Conservation (phyloP, 2,888 invertebrate species). For the Athrips mouffetella region DNA sequence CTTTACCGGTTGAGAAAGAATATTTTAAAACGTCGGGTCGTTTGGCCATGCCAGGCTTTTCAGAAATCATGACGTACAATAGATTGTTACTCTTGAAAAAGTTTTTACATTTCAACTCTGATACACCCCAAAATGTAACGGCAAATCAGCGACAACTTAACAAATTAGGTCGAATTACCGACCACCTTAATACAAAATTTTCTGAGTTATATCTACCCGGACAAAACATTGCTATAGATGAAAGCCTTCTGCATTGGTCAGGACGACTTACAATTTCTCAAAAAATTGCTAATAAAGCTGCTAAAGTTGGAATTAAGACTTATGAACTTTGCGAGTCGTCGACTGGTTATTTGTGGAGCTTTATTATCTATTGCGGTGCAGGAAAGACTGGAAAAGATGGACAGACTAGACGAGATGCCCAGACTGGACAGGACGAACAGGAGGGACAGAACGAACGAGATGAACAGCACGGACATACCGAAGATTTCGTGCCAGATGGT, state of each 20-base stretch:
- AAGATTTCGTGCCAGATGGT: neutral
- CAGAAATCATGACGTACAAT: slow-evolving; percentile 29
- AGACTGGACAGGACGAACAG: neutral
- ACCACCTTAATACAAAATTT: slow-evolving; percentile 29
- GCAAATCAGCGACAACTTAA: slow-evolving; percentile 18
- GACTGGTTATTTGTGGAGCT: slow-evolving; percentile 30
- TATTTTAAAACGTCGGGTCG: slow-evolving; percentile 29
- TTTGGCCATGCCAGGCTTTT: slow-evolving; percentile 26
- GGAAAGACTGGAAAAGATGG: slow-evolving; percentile 12
- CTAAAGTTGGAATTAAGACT: slow-evolving; percentile 26
- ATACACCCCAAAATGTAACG: slow-evolving; percentile 10
- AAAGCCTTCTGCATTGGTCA: slow-evolving; percentile 30
- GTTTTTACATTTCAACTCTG: slow-evolving; percentile 27
- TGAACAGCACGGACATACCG: neutral
- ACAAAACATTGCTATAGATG: slow-evolving; percentile 31
- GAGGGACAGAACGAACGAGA: slow-evolving; percentile 2
- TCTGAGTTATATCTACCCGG: slow-evolving; percentile 24
- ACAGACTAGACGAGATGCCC: neutral
- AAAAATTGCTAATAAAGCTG: slow-evolving; percentile 25
- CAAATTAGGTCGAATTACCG: slow-evolving; percentile 19
- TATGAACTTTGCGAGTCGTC: slow-evolving; percentile 31
- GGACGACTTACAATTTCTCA: slow-evolving; percentile 27
- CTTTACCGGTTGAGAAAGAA: slow-evolving; percentile 24
- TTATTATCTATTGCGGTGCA: slow-evolving; percentile 26
- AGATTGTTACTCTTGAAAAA: slow-evolving; percentile 26